These are phyloP conservation scores for Neoarius graeffei DNA, from an alignment of 2,113 vertebrate species.

Conservation along the genomic window DNA sequence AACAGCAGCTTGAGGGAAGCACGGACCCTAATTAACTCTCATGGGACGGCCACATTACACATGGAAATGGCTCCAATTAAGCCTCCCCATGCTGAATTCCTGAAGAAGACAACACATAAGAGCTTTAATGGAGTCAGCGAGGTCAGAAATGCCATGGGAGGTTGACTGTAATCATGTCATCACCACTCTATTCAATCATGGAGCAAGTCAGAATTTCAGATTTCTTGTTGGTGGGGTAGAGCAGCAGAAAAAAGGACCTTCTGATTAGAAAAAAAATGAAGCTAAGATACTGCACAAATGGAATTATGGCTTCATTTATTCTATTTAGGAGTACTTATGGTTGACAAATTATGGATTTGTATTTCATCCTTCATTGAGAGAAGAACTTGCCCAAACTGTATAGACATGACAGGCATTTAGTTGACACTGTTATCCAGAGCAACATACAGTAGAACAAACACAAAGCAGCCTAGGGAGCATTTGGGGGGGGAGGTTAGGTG, in stretches of 20 bases:
- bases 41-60: constrained; percentile 61
- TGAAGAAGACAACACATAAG: constrained; percentile 38
- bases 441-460: too few species aligned
- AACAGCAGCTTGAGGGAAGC: constrained; percentile 31
- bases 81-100: constrained; percentile 58
- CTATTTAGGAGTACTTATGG: not conserved
- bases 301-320: not conserved
- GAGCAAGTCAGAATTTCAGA: constrained; percentile 17
- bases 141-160: constrained; percentile 46
- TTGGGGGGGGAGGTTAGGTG: too few species aligned
- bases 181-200: constrained; percentile 51
- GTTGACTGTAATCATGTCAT: constrained; percentile 53
- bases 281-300: not conserved
- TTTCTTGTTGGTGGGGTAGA: constrained; percentile 28
- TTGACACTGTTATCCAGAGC: too few species aligned
- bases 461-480: not conserved
- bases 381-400: not conserved
- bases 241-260: not conserved
- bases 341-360: constrained; percentile 6
- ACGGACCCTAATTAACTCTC: constrained; percentile 65
- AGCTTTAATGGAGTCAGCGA: constrained; percentile 55
- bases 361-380: not conserved
- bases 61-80: constrained; percentile 72
- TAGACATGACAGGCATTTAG: too few species aligned
- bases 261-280: constrained; percentile 46